These are phyloP conservation scores for Pseudomyrmex sp. DNA, from an alignment of 1,140 invertebrate species.

Conservation along the genomic window DNA sequence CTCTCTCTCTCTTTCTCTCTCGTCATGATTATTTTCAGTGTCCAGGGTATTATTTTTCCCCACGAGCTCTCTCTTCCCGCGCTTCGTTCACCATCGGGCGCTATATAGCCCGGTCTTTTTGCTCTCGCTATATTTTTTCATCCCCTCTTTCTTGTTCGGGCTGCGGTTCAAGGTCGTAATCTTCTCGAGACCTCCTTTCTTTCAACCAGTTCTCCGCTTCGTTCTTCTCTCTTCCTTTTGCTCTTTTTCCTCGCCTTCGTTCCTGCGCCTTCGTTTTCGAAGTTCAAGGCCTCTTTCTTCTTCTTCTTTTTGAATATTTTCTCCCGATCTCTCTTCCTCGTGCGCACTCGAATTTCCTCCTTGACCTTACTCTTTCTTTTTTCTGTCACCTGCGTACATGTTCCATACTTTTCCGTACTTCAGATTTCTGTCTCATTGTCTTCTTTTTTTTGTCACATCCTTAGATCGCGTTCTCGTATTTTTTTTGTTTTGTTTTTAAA, in stretches of 20 bases:
- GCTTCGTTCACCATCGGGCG: conserved; percentile 50
- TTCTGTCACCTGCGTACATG: not conserved
- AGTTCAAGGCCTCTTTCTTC: conserved; percentile 49
- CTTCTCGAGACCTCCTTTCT: conserved; percentile 61
- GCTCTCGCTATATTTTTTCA: conserved; percentile 58
- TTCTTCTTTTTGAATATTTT: conserved; percentile 41
- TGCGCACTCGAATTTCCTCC: conserved; percentile 21
- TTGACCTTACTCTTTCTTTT: not conserved
- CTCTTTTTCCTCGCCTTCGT: conserved; percentile 47
- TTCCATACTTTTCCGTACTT: not conserved
- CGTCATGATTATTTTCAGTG: conserved; percentile 53
- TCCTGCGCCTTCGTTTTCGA: conserved; percentile 55
- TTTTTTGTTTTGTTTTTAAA: not conserved
- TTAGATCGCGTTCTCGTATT: not conserved
- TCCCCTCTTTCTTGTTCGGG: conserved; percentile 56
- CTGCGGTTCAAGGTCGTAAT: conserved; percentile 60
- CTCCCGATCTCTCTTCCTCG: conserved; percentile 39
- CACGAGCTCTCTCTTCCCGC: conserved; percentile 41
- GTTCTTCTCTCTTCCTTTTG: conserved; percentile 19
- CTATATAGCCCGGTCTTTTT: conserved; percentile 29
- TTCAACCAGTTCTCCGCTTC: conserved; percentile 54
- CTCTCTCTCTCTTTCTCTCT: not conserved
- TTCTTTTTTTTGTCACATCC: not conserved
- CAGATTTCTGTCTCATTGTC: not conserved
- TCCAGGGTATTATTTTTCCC: conserved; percentile 57